A percentile compares a stretch with the other conserved stretches of the same genome.
These are phyloP conservation scores for Aromia moschata DNA, from an alignment of 2,888 invertebrate genomes.

Conservation along the genomic window DNA sequence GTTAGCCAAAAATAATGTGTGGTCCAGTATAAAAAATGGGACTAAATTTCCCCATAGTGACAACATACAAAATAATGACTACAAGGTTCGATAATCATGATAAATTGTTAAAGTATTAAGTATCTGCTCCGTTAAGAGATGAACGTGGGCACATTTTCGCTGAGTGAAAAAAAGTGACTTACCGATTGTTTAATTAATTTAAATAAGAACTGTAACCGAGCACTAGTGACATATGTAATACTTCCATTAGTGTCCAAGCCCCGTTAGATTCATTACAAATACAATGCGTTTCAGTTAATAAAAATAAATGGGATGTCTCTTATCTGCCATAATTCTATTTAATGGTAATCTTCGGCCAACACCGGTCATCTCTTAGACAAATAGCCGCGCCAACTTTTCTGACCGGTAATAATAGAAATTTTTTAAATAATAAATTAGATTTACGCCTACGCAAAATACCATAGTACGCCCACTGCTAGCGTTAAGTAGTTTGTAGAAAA, in stretches of 20 bases:
- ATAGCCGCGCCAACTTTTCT: constrained; percentile 7
- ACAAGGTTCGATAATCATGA: no score
- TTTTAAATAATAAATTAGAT: constrained; percentile 30
- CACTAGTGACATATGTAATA: neutral
- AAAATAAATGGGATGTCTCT: constrained; percentile 4
- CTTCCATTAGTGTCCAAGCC: neutral
- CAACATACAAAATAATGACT: no score
- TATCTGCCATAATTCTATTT: neutral
- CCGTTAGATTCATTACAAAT: neutral
- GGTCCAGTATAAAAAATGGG: no score
- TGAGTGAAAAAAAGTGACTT: neutral
- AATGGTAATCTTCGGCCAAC: constrained; percentile 5
- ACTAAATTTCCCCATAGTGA: no score
- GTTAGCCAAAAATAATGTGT: no score
- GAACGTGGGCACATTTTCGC: neutral
- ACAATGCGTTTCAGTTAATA: constrained; percentile 1
- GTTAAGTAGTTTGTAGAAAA: constrained; percentile 23
- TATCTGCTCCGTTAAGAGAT: neutral
- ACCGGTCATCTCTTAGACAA: neutral
- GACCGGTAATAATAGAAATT: constrained; percentile 7
- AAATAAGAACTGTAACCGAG: neutral
- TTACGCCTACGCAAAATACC: constrained; percentile 30
- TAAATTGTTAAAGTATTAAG: neutral
- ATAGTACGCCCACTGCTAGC: constrained; percentile 6
- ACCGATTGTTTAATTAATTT: neutral